Conservation (phyloP, 1,140 invertebrate species). For the Aphidius gifuensis region DNA sequence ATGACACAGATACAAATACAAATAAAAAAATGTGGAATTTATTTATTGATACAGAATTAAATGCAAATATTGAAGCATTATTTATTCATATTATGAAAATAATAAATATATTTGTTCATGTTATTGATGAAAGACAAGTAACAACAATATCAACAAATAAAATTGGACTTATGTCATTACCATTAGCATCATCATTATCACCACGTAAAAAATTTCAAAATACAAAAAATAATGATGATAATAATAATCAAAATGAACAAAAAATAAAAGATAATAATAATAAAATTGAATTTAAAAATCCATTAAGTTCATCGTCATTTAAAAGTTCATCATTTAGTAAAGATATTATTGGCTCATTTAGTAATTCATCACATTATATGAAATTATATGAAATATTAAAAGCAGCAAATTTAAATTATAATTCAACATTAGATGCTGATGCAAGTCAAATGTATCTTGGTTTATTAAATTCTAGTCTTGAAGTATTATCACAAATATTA, state of each 20-base stretch:
- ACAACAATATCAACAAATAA: constrained; percentile 33
- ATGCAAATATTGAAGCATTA: constrained; percentile 60
- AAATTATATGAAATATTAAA: constrained; percentile 73
- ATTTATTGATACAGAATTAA: constrained; percentile 54
- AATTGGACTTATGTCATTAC: constrained; percentile 59
- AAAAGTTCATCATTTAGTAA: constrained; percentile 15
- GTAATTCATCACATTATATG: constrained; percentile 70
- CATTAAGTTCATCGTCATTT: constrained; percentile 25
- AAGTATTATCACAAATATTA: constrained; percentile 71
- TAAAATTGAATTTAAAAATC: constrained; percentile 23
- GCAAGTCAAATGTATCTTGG: constrained; percentile 72
- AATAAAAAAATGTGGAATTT: constrained; percentile 56
- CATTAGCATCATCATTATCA: constrained; percentile 55
- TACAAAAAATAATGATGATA: not conserved
- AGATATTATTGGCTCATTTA: constrained; percentile 62
- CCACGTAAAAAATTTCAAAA: constrained; percentile 51
- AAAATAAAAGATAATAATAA: constrained; percentile 42
- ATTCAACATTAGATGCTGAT: constrained; percentile 71
- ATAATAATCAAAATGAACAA: constrained; percentile 33
- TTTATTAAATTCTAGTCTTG: constrained; percentile 65
- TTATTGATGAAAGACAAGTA: constrained; percentile 67
- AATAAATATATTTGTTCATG: constrained; percentile 71
- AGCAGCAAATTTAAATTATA: constrained; percentile 77
- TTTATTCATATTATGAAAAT: constrained; percentile 68
- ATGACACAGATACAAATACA: constrained; percentile 25